phyloP scores from a whole-genome alignment of 2,888 invertebrate genomes.

The Diadromus collaris region DNA sequence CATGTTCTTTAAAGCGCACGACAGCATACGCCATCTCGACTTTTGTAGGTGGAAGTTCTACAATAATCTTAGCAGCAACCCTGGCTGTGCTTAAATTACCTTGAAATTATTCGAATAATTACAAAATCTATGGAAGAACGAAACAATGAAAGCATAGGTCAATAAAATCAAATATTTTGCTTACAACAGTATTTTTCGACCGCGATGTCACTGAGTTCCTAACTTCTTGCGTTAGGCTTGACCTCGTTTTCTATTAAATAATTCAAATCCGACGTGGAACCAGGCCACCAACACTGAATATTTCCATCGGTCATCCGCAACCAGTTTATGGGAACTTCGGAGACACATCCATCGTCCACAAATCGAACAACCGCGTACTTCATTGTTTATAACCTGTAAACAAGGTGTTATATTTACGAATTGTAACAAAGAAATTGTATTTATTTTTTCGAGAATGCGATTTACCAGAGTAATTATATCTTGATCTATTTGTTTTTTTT shows the following conservation, averaged over 20 bases:
- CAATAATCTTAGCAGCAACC: constrained; percentile 17
- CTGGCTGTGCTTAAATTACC: constrained; percentile 5
- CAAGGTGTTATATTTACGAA: neutral
- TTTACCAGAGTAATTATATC: constrained; percentile 22
- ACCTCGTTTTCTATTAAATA: neutral
- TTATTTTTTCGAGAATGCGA: constrained; percentile 6
- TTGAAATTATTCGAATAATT: constrained; percentile 13
- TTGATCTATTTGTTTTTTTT: constrained; percentile 20
- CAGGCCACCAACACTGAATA: constrained; percentile 22
- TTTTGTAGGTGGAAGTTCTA: constrained; percentile 15
- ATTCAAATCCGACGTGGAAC: constrained; percentile 15
- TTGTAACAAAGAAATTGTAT: constrained; percentile 9
- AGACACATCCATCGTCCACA: constrained; percentile 2
- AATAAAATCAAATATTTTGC: constrained; percentile 6
- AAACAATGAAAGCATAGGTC: constrained; percentile 10
- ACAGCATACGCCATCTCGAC: constrained; percentile 13
- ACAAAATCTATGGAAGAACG: constrained; percentile 10
- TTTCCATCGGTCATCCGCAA: constrained; percentile 18
- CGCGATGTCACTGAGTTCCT: constrained; percentile 17
- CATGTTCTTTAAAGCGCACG: constrained; percentile 8
- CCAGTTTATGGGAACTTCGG: constrained; percentile 9
- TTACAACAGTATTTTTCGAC: constrained; percentile 25
- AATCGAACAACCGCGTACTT: constrained; percentile 14
- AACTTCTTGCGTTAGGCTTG: constrained; percentile 8
- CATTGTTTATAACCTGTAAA: neutral